Evolutionary conservation across 2,888 invertebrate species (phyloP).

Genomic region (Cataglyphis altisquamis): DNA sequence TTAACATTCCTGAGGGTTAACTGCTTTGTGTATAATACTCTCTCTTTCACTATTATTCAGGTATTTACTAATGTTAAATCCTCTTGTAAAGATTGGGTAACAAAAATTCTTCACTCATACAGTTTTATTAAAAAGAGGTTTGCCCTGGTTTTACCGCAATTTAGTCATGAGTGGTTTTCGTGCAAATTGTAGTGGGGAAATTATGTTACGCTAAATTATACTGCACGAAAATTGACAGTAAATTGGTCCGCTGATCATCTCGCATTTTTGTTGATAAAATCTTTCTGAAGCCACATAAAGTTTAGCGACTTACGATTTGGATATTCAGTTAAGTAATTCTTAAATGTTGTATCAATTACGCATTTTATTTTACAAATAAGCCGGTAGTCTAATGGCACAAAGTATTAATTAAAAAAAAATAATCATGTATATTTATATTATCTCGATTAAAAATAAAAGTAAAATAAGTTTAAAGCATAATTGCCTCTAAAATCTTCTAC

Average conservation of each 20-base stretch:
- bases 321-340: conserved; percentile 3
- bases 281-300: conserved; percentile 29
- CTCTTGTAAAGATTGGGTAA: not conserved
- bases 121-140: conserved; percentile 15
- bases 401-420: not conserved
- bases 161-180: conserved; percentile 21
- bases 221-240: conserved; percentile 39
- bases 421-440: not conserved
- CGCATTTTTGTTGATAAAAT: conserved; percentile 40
- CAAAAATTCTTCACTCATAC: not conserved
- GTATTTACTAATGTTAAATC: not conserved
- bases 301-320: conserved; percentile 19
- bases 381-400: not conserved
- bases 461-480: not conserved
- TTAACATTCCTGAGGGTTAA: not conserved
- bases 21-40: not conserved
- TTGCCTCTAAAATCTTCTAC: not conserved
- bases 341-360: not conserved
- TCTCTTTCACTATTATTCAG: not conserved
- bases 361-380: not conserved
- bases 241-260: conserved; percentile 32
- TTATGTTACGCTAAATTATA: conserved; percentile 37
- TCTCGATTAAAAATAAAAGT: conserved; percentile 1
- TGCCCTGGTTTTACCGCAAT: not conserved
- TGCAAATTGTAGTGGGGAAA: not conserved